phyloP scores from a whole-genome alignment of 2,113 vertebrate species.

The Ceyx melanurus region DNA sequence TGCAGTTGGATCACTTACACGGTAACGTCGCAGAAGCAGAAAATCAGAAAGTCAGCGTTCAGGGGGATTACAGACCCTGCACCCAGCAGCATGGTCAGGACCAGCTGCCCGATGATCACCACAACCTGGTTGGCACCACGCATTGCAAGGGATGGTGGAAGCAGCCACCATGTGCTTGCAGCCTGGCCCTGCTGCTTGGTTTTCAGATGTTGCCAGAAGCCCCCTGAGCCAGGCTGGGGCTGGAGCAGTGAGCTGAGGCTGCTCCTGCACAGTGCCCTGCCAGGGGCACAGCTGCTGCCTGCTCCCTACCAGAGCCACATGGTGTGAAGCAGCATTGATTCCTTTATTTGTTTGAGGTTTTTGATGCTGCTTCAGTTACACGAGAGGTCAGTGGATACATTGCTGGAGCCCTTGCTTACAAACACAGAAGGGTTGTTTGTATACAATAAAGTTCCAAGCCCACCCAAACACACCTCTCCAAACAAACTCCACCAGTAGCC shows the following conservation, averaged over 20 bases:
- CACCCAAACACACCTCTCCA: neutral
- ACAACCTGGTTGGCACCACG: rapidly evolving
- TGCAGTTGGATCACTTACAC: neutral
- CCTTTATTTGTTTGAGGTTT: rapidly evolving
- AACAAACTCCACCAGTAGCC: neutral
- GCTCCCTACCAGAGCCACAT: rapidly evolving
- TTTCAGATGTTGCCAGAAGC: neutral
- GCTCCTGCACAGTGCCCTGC: rapidly evolving
- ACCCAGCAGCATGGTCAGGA: rapidly evolving
- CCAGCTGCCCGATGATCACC: no score
- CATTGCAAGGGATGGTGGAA: rapidly evolving
- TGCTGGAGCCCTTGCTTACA: neutral
- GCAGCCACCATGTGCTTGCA: rapidly evolving
- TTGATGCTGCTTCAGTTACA: rapidly evolving
- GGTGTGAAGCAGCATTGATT: rapidly evolving
- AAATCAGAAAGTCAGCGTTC: rapidly evolving
- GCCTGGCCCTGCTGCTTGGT: rapidly evolving
- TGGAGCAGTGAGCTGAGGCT: rapidly evolving
- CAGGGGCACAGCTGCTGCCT: rapidly evolving
- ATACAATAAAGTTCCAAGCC: neutral
- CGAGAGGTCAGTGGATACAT: rapidly evolving
- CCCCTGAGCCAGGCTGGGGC: neutral
- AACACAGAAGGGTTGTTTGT: neutral
- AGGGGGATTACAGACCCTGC: neutral
- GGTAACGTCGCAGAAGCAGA: neutral